These are phyloP conservation scores for Champsocephalus esox DNA, from an alignment of 2,797 vertebrate genomes.

Conservation along the genomic window DNA sequence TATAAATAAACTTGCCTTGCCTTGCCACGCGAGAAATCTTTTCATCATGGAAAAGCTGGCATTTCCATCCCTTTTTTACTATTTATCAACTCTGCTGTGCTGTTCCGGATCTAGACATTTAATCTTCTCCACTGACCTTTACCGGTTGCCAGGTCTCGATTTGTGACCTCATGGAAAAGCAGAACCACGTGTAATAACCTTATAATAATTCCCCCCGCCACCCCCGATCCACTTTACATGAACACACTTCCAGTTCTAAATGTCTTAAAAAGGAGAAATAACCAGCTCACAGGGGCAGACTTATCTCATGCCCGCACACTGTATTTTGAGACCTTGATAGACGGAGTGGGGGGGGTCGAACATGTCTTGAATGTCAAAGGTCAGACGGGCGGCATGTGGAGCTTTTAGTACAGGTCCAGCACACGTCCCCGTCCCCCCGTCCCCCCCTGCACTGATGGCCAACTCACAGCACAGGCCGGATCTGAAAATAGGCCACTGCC, in stretches of 20 bases:
- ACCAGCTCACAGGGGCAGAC: slow-evolving; percentile 14
- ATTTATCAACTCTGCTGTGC: slow-evolving; percentile 38
- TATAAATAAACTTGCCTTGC: too few species aligned
- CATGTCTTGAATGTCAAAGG: slow-evolving; percentile 74
- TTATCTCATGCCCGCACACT: slow-evolving; percentile 50
- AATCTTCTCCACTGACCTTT: slow-evolving; percentile 68
- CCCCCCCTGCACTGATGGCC: slow-evolving; percentile 19
- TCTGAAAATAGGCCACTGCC: slow-evolving; percentile 69
- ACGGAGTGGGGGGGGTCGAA: slow-evolving; percentile 1
- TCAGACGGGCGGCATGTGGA: slow-evolving; percentile 54
- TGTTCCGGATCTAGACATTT: slow-evolving; percentile 38
- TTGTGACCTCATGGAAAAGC: slow-evolving; percentile 77
- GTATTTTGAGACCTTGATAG: slow-evolving; percentile 66
- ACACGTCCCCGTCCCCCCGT: slow-evolving; percentile 16
- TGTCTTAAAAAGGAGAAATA: slow-evolving; percentile 74
- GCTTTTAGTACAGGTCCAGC: slow-evolving; percentile 55
- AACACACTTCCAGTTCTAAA: slow-evolving; percentile 42
- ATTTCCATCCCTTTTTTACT: slow-evolving; percentile 32
- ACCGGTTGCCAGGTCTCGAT: slow-evolving; percentile 48
- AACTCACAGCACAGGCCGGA: slow-evolving; percentile 26
- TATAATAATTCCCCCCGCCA: slow-evolving; percentile 37
- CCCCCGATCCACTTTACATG: slow-evolving; percentile 15
- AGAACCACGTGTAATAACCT: slow-evolving; percentile 41
- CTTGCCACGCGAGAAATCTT: slow-evolving; percentile 20
- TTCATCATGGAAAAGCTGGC: slow-evolving; percentile 58